Evolutionary conservation across 2,797 vertebrate species (phyloP).

Genomic region (Eidolon dupreanum): DNA sequence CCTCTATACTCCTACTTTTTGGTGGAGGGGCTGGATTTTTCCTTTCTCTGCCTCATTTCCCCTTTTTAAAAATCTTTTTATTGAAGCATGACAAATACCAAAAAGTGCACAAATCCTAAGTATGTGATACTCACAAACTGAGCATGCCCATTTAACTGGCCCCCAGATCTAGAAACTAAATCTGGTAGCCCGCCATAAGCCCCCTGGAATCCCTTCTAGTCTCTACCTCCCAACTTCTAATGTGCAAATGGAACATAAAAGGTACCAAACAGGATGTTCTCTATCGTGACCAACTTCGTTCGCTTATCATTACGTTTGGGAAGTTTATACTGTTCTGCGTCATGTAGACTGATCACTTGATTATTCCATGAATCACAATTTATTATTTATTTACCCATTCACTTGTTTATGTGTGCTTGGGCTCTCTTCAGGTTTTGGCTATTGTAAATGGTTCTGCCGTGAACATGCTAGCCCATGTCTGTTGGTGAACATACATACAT

Average conservation of each 20-base stretch:
- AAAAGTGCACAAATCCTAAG: neutral
- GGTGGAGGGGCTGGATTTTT: neutral
- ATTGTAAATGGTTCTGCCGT: neutral
- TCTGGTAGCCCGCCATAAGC: neutral
- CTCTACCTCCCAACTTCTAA: neutral
- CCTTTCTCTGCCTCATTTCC: neutral
- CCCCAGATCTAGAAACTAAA: neutral
- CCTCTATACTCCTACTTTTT: neutral
- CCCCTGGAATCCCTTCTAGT: neutral
- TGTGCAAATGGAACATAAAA: neutral
- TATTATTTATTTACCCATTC: no score
- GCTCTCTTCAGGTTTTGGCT: neutral
- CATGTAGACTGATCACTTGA: neutral
- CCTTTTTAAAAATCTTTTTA: neutral
- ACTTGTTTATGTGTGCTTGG: neutral
- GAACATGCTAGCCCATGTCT: neutral
- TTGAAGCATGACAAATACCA: neutral
- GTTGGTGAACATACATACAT: neutral
- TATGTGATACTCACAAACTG: neutral
- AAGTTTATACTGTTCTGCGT: neutral
- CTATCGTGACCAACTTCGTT: neutral
- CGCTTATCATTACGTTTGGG: neutral
- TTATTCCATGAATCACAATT: neutral
- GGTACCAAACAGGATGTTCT: neutral
- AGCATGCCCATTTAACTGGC: neutral